A percentile compares a stretch with the other conserved stretches of the same genome.
Conservation (phyloP, 2,113 vertebrate species). For the Mus spicilegus region DNA sequence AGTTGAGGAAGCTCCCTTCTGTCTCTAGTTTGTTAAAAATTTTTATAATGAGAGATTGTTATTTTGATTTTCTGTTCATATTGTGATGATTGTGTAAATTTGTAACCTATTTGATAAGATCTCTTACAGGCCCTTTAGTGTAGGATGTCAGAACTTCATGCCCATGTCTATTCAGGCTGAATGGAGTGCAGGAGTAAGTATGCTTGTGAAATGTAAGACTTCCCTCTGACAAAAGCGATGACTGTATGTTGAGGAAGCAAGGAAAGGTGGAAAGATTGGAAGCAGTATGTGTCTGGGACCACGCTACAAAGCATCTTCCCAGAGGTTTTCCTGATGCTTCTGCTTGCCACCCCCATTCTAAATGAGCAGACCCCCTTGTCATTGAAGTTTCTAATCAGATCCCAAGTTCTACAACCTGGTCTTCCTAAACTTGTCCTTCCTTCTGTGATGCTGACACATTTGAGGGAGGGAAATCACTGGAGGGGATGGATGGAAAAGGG, state of each 20-base stretch:
- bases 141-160: background rate
- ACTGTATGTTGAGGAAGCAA: background rate
- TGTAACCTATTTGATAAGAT: background rate
- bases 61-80: background rate
- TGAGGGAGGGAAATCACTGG: background rate
- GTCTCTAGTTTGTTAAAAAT: background rate
- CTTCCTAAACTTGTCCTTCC: background rate
- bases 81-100: background rate
- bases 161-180: background rate
- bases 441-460: background rate
- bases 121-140: background rate
- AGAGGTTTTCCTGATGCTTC: background rate
- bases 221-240: background rate
- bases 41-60: conserved; percentile 21
- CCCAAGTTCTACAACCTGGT: background rate
- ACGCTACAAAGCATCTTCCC: background rate
- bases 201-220: background rate
- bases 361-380: background rate
- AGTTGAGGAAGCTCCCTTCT: background rate
- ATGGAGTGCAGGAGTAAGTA: background rate
- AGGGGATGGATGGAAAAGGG: no score
- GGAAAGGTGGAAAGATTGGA: background rate
- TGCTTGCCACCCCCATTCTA: background rate
- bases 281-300: no score
- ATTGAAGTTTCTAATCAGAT: background rate